These are phyloP conservation scores for Pholis gunnellus DNA, from an alignment of 2,113 vertebrate species.

Conservation along the genomic window DNA sequence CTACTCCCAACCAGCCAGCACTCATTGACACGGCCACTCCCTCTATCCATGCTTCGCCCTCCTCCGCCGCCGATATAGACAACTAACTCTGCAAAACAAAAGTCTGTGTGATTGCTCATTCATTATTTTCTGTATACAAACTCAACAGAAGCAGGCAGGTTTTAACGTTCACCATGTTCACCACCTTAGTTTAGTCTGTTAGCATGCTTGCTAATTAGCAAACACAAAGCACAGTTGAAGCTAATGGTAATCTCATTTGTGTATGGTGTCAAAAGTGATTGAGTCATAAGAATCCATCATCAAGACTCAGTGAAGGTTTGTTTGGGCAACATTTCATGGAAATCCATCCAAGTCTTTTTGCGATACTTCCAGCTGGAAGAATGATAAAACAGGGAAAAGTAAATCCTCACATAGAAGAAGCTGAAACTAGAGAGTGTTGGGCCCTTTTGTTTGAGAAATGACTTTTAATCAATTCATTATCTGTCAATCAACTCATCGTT, in stretches of 20 bases:
- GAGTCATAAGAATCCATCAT: background rate
- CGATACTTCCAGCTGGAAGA: no score
- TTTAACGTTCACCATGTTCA: no score
- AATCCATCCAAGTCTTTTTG: no score
- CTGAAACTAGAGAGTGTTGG: background rate
- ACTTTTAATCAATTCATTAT: background rate
- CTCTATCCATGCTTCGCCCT: no score
- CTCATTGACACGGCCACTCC: no score
- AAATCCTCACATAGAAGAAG: background rate
- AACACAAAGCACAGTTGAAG: background rate
- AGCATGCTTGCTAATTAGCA: no score
- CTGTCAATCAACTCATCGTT: background rate
- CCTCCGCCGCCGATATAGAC: no score
- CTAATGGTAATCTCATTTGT: background rate
- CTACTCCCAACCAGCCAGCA: background rate
- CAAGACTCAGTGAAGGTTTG: background rate
- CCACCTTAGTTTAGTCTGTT: no score
- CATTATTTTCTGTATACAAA: background rate
- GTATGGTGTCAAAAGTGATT: background rate
- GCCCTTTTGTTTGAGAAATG: constrained; percentile 1
- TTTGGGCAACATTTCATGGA: background rate
- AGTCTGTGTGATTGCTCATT: background rate
- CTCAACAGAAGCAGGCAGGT: no score
- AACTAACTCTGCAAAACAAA: no score
- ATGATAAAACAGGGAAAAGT: background rate